Evolutionary conservation across 1,140 invertebrate genomes (phyloP).

Genomic region (Tetramorium simillimum): DNA sequence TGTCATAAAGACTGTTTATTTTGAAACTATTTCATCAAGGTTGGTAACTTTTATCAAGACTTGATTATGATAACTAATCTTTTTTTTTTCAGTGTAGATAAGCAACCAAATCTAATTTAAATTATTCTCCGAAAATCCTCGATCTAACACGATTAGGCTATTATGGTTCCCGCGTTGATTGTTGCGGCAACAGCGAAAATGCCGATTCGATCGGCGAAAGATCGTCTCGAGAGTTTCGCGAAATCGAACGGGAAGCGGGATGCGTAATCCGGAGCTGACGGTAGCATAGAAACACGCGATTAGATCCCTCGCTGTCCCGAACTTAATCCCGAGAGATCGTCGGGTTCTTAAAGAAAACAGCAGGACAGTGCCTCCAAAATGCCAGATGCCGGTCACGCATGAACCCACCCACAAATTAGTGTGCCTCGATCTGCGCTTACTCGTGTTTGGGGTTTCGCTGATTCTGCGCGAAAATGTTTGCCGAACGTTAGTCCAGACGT

Average conservation of each 20-base stretch:
- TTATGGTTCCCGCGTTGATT: not conserved
- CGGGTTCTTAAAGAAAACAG: conserved; percentile 11
- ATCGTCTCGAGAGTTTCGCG: not conserved
- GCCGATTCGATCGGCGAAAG: not conserved
- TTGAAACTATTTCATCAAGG: no score
- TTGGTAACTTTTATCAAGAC: no score
- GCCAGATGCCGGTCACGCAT: conserved; percentile 52
- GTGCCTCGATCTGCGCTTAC: conserved; percentile 43
- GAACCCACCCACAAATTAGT: conserved; percentile 44
- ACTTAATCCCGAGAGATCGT: conserved; percentile 16
- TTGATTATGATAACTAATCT: no score
- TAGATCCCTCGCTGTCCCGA: not conserved
- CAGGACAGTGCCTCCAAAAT: not conserved
- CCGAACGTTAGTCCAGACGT: conserved; percentile 1
- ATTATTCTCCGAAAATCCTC: not conserved
- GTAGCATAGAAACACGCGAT: conserved; percentile 19
- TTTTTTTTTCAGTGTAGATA: no score
- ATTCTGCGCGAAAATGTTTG: conserved; percentile 55
- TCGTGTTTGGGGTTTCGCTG: conserved; percentile 41
- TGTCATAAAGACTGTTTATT: no score
- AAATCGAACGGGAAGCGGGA: not conserved
- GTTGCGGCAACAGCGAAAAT: not conserved
- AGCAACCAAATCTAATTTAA: not conserved
- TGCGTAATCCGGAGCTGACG: not conserved
- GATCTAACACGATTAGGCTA: not conserved